phyloP scores from a whole-genome alignment of 2,113 vertebrate species.

The Lamprologus tigripictilis region DNA sequence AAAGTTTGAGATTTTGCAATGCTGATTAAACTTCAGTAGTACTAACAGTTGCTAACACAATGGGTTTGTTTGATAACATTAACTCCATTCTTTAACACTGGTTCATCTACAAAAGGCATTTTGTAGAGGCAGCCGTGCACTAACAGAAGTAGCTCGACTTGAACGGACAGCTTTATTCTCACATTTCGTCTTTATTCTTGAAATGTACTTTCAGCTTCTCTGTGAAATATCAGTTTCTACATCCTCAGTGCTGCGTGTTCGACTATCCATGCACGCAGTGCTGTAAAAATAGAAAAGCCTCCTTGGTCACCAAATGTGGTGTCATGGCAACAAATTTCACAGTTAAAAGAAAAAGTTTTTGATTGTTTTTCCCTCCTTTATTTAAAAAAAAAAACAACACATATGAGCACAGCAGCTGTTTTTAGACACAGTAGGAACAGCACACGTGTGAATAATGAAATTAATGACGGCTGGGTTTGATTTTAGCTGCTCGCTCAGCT shows the following conservation, averaged over 20 bases:
- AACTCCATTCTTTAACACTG: not conserved
- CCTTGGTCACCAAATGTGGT: slow-evolving; percentile 7
- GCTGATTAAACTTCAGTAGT: not conserved
- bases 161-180: not conserved
- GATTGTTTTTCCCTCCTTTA: not conserved
- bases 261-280: not conserved
- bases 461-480: not conserved
- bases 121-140: not conserved
- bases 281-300: slow-evolving; percentile 9
- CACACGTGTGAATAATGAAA: not conserved
- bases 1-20: not conserved
- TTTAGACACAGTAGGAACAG: not conserved
- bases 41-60: not conserved
- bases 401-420: not conserved
- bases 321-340: slow-evolving; percentile 25
- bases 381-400: not conserved
- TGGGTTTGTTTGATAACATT: not conserved
- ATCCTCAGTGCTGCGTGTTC: not conserved
- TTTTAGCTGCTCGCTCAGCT: not conserved
- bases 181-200: not conserved
- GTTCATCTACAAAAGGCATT: not conserved
- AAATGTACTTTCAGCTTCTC: not conserved
- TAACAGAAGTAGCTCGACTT: not conserved
- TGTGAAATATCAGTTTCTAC: not conserved
- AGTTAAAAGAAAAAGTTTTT: not conserved